These are phyloP conservation scores for Rhodinocichla rosea DNA, from an alignment of 2,113 vertebrate species.

Conservation along the genomic window DNA sequence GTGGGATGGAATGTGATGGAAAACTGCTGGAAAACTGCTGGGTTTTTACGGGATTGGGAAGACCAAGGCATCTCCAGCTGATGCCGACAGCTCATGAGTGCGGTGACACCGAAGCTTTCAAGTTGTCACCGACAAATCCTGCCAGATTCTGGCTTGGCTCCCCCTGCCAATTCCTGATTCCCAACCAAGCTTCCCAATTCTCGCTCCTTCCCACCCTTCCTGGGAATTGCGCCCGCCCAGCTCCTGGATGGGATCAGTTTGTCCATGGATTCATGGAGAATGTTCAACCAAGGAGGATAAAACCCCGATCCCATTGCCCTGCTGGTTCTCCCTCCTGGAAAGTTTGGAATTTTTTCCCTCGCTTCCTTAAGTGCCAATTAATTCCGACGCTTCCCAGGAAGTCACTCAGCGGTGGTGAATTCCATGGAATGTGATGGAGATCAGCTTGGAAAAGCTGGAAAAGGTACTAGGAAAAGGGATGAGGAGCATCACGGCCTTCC, in stretches of 20 bases:
- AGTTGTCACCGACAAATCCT: neutral
- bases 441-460: neutral
- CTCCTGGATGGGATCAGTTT: accelerated
- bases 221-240: neutral
- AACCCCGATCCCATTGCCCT: too few species aligned
- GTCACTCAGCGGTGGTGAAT: too few species aligned
- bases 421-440: too few species aligned
- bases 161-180: neutral
- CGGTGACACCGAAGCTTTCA: neutral
- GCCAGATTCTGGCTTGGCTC: neutral
- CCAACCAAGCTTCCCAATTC: neutral
- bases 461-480: accelerated
- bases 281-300: accelerated
- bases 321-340: too few species aligned
- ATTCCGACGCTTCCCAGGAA: too few species aligned
- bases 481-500: accelerated
- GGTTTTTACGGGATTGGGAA: neutral
- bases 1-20: neutral
- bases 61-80: neutral
- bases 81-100: accelerated
- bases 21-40: too few species aligned
- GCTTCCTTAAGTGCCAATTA: too few species aligned
- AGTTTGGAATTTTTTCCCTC: too few species aligned
- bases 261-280: neutral
- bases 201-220: neutral